Evolutionary conservation across 2,888 invertebrate species (phyloP).

Genomic region (Drosophila tanythrix): DNA sequence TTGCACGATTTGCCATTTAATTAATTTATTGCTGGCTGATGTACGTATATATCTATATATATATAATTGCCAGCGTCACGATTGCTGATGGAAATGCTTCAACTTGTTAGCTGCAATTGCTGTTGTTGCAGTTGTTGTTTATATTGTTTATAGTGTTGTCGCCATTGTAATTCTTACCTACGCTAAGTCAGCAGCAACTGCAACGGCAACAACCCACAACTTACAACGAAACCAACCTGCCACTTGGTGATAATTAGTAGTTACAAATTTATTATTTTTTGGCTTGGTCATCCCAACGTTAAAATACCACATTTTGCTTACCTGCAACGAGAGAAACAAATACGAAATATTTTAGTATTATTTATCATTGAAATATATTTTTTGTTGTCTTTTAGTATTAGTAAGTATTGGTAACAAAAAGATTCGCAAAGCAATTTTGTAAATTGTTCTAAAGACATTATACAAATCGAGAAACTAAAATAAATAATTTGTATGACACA

Average conservation of each 20-base stretch:
- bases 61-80: slow-evolving; percentile 73
- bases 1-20: slow-evolving; percentile 78
- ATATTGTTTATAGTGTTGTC: slow-evolving; percentile 4
- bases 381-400: not conserved
- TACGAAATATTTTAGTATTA: slow-evolving; percentile 21
- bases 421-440: slow-evolving; percentile 6
- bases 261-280: slow-evolving; percentile 10
- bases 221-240: slow-evolving; percentile 6
- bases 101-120: slow-evolving; percentile 54
- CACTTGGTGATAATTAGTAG: slow-evolving; percentile 60
- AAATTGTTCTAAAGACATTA: slow-evolving; percentile 18
- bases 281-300: slow-evolving; percentile 31
- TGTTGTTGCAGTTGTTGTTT: slow-evolving; percentile 3
- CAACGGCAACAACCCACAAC: slow-evolving; percentile 54
- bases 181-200: slow-evolving; percentile 20
- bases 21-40: slow-evolving; percentile 70
- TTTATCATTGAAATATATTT: slow-evolving; percentile 2
- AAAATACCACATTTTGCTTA: slow-evolving; percentile 35
- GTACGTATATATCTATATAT: slow-evolving; percentile 27
- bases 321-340: slow-evolving; percentile 49
- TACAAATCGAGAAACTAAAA: slow-evolving; percentile 36
- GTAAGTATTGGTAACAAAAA: not conserved
- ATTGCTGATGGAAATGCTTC: slow-evolving; percentile 64
- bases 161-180: slow-evolving; percentile 39
- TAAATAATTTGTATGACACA: slow-evolving; percentile 40